Percentiles rank a stretch among this genome's conserved stretches.
Conservation (phyloP, 2,113 vertebrate genomes). For the Strigops habroptila region DNA sequence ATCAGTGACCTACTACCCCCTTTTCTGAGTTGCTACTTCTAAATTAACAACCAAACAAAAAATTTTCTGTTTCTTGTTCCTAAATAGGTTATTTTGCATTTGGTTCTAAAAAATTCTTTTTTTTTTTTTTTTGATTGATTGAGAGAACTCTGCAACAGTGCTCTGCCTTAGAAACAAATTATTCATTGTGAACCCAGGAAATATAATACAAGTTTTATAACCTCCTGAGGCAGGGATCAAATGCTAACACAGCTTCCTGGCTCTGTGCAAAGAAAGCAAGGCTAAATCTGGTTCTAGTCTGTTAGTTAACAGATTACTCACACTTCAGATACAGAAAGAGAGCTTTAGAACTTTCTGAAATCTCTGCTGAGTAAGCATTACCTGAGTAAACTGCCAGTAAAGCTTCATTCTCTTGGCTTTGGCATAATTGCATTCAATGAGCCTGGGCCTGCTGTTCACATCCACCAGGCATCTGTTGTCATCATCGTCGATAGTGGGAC, state of each 20-base stretch:
- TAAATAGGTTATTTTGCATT: not conserved
- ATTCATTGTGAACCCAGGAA: not conserved
- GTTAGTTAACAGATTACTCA: not conserved
- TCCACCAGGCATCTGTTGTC: slow-evolving; percentile 99
- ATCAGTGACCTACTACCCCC: not conserved
- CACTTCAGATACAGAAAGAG: not conserved
- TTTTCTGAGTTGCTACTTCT: not conserved
- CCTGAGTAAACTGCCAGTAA: slow-evolving; percentile 97
- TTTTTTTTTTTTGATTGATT: not conserved
- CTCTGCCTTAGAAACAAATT: not conserved
- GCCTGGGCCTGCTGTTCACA: slow-evolving; percentile 89
- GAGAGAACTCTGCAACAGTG: not conserved
- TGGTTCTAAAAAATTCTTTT: not conserved
- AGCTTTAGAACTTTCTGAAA: not conserved
- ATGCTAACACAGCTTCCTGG: not conserved
- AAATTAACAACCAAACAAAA: not conserved
- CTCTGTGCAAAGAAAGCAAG: not conserved
- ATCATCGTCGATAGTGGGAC: slow-evolving; percentile 92
- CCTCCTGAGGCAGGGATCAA: not conserved
- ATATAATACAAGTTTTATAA: not conserved
- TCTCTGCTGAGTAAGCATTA: slow-evolving; percentile 52
- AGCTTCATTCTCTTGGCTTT: slow-evolving; percentile 96
- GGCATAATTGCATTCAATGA: slow-evolving; percentile 96
- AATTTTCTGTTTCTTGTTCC: not conserved
- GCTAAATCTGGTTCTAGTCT: not conserved